These are phyloP conservation scores for Deilephila elpenor DNA, from an alignment of 2,888 invertebrate species.

Conservation along the genomic window DNA sequence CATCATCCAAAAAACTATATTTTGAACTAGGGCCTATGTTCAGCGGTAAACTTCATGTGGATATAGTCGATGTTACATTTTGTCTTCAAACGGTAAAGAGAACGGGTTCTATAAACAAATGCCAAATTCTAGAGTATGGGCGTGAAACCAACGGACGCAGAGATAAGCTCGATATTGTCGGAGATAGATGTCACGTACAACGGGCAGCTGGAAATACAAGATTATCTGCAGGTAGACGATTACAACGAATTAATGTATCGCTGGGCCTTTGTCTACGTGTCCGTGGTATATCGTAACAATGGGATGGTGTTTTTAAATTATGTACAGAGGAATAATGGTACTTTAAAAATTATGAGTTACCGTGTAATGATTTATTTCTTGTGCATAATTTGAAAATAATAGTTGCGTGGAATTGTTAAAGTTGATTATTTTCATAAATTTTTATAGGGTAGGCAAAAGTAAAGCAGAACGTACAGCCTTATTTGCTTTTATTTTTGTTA, in stretches of 20 bases:
- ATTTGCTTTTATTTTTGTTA: background rate
- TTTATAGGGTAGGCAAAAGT: background rate
- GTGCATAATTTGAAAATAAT: slow-evolving; percentile 1
- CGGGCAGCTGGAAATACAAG: slow-evolving; percentile 94
- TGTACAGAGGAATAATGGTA: slow-evolving; percentile 32
- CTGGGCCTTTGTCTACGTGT: slow-evolving; percentile 48
- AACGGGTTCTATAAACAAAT: slow-evolving; percentile 30
- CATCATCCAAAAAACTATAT: too few species aligned
- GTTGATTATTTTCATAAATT: background rate
- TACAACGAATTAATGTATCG: slow-evolving; percentile 29
- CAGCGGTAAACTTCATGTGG: background rate
- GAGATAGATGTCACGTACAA: slow-evolving; percentile 94
- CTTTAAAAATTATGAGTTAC: background rate
- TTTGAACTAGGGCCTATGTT: too few species aligned
- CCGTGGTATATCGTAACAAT: slow-evolving; percentile 33
- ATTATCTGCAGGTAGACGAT: slow-evolving; percentile 93
- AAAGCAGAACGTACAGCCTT: background rate
- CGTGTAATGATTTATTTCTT: too few species aligned
- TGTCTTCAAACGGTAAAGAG: background rate
- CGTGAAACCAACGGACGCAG: slow-evolving; percentile 86
- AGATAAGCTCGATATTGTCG: slow-evolving; percentile 91
- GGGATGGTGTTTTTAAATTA: slow-evolving; percentile 36
- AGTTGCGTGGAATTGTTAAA: background rate
- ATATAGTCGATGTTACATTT: too few species aligned
- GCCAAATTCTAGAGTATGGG: slow-evolving; percentile 85